These are phyloP conservation scores for Virgularia gustaviana DNA, from an alignment of 92 coral and sea anemone genomes.

Conservation along the genomic window DNA sequence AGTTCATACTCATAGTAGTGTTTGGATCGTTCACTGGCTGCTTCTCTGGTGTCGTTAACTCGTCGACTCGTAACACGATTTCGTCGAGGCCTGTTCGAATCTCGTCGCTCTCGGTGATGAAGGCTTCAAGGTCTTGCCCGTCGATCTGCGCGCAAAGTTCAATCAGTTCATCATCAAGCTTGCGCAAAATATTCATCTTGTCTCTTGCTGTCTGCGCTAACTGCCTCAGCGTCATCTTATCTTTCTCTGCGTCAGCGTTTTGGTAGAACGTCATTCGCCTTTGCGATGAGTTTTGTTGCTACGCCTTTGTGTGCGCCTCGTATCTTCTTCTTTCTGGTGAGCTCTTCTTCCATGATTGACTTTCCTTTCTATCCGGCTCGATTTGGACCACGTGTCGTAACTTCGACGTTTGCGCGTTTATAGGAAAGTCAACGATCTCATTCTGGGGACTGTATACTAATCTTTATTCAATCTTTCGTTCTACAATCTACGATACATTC, in stretches of 20 bases:
- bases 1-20: too few species aligned
- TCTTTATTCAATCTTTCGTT: too few species aligned
- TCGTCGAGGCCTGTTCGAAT: too few species aligned
- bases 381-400: too few species aligned
- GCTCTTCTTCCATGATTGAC: not conserved
- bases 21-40: too few species aligned
- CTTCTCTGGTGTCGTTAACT: too few species aligned
- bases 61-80: too few species aligned
- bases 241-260: not conserved
- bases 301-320: not conserved
- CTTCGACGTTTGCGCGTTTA: too few species aligned
- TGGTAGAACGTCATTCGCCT: not conserved
- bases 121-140: not conserved
- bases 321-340: not conserved
- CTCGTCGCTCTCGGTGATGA: not conserved
- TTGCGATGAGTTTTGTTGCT: not conserved
- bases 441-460: too few species aligned
- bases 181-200: not conserved
- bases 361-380: slow-evolving; percentile 7
- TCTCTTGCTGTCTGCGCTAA: not conserved
- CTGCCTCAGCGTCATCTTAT: not conserved
- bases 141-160: not conserved
- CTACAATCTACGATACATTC: too few species aligned
- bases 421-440: too few species aligned
- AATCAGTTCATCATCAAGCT: not conserved